Conservation (phyloP, 2,888 invertebrate genomes). For the Lasioglossum calceatum region DNA sequence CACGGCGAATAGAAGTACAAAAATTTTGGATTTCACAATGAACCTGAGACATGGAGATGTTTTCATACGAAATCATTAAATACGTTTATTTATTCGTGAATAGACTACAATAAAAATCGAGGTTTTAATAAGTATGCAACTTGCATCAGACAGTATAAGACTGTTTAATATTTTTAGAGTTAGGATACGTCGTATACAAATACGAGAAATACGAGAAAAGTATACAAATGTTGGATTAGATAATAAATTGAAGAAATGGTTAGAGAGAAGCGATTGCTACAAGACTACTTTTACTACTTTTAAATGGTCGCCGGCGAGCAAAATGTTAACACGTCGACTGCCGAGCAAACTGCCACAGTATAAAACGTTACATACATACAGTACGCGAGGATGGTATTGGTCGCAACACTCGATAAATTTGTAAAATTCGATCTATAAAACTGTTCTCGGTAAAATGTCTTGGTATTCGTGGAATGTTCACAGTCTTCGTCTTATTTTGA, state of each 20-base stretch:
- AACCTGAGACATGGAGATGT: background rate
- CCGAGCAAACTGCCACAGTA: background rate
- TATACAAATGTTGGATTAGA: background rate
- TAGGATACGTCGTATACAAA: background rate
- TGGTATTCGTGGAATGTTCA: slow-evolving; percentile 23
- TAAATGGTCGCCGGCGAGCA: background rate
- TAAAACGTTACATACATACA: background rate
- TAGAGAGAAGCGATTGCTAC: background rate
- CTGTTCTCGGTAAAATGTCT: slow-evolving; percentile 21
- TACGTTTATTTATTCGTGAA: background rate
- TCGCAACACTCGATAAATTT: slow-evolving; percentile 18
- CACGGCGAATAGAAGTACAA: background rate
- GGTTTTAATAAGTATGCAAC: background rate
- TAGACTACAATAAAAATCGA: background rate
- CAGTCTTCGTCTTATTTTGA: slow-evolving; percentile 38
- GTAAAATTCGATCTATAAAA: slow-evolving; percentile 37
- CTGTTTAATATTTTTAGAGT: background rate
- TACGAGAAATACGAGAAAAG: background rate
- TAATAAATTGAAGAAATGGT: background rate
- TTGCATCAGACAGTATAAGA: background rate
- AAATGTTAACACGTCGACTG: background rate
- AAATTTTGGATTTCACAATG: background rate
- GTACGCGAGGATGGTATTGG: background rate
- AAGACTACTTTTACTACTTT: background rate
- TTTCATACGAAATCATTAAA: background rate